Evolutionary conservation across 2,113 vertebrate genomes (phyloP).

Genomic region (Morone chrysops): DNA sequence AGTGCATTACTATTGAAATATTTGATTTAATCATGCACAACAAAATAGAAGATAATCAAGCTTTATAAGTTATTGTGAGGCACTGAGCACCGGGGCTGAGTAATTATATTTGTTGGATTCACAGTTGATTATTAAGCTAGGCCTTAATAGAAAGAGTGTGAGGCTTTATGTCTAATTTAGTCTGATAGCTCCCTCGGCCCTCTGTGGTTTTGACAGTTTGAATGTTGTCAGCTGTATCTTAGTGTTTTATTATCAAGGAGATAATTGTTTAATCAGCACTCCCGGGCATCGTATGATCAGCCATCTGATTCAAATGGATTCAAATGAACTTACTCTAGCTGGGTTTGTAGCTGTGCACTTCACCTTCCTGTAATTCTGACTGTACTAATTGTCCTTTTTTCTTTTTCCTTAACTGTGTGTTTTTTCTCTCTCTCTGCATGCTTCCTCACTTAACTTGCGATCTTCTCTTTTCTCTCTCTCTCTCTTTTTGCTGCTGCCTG

Average conservation of each 20-base stretch:
- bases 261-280: constrained; percentile 74
- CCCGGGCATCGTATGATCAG: constrained; percentile 56
- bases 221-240: constrained; percentile 62
- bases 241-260: constrained; percentile 58
- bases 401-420: neutral
- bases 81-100: neutral
- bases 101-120: constrained; percentile 40
- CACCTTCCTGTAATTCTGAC: constrained; percentile 40
- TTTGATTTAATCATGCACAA: neutral
- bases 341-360: constrained; percentile 6
- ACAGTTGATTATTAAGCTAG: constrained; percentile 40
- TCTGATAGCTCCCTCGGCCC: constrained; percentile 42
- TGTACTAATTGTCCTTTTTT: constrained; percentile 18
- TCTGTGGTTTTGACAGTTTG: constrained; percentile 52
- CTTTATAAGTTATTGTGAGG: neutral
- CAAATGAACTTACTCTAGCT: constrained; percentile 37
- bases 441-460: constrained; percentile 42
- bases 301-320: constrained; percentile 56
- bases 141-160: constrained; percentile 37
- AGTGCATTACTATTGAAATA: neutral
- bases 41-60: neutral
- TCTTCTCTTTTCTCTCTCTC: constrained; percentile 26
- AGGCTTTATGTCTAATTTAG: constrained; percentile 63
- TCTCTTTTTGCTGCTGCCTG: constrained; percentile 49
- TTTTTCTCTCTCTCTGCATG: constrained; percentile 14